These are phyloP conservation scores for Pemphredon lugubris DNA, from an alignment of 2,888 invertebrate species.

Conservation along the genomic window DNA sequence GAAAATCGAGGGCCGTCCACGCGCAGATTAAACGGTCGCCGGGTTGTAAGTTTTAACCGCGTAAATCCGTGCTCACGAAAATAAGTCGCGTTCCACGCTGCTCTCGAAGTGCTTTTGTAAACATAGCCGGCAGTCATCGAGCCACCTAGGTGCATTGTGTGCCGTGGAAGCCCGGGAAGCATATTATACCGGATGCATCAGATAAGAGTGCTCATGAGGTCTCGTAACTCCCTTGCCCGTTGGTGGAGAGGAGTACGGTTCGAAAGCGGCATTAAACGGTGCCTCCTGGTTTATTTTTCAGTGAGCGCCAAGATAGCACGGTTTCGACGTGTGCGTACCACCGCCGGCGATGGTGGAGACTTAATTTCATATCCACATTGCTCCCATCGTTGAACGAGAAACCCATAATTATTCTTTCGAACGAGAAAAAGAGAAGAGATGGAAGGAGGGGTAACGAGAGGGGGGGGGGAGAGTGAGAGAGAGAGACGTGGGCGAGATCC, in stretches of 20 bases:
- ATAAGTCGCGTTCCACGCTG: constrained; percentile 19
- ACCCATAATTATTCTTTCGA: constrained; percentile 71
- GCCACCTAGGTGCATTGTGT: constrained; percentile 29
- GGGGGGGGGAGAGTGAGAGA: too few species aligned
- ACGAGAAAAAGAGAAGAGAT: too few species aligned
- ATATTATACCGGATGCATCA: constrained; percentile 63
- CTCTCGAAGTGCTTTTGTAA: constrained; percentile 23
- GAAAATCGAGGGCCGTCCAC: neutral
- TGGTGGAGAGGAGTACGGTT: constrained; percentile 22
- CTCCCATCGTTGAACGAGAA: constrained; percentile 31
- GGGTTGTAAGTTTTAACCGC: neutral
- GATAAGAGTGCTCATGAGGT: constrained; percentile 57
- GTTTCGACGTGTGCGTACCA: constrained; percentile 44
- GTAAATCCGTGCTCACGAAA: neutral
- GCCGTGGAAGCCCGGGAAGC: constrained; percentile 24
- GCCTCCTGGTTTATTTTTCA: constrained; percentile 70
- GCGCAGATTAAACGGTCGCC: neutral
- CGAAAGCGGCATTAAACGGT: constrained; percentile 58
- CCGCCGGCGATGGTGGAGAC: constrained; percentile 59
- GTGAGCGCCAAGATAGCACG: constrained; percentile 62
- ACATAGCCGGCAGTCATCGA: constrained; percentile 36
- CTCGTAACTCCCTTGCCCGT: constrained; percentile 45
- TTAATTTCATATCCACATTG: too few species aligned
- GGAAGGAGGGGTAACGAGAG: constrained; percentile 62
- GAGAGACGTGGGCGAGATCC: too few species aligned